Conservation (phyloP, 2,888 invertebrate species). For the Blera fallax region DNA sequence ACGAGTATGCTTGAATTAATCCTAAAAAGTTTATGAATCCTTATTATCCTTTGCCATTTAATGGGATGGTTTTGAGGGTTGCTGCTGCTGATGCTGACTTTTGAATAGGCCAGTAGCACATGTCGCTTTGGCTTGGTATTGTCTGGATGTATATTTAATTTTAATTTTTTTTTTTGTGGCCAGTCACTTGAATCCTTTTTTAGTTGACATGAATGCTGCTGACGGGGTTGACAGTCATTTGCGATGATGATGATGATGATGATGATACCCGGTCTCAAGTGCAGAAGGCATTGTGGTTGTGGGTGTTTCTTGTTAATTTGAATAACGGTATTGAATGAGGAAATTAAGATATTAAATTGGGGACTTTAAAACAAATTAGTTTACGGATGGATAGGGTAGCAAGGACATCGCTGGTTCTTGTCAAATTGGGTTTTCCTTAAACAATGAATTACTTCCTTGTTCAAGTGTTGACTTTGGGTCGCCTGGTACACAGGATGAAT, state of each 20-base stretch:
- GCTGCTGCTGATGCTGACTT: neutral
- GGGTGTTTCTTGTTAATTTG: too few species aligned
- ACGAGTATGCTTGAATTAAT: constrained; percentile 6
- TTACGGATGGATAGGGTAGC: too few species aligned
- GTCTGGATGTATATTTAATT: neutral
- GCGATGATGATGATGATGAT: neutral
- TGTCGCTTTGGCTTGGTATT: neutral
- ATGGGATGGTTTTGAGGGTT: neutral
- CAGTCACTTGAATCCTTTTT: neutral
- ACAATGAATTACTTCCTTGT: too few species aligned
- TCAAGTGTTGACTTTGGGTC: too few species aligned
- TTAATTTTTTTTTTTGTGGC: neutral
- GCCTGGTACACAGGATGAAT: too few species aligned
- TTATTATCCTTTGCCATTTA: neutral
- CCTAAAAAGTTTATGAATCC: neutral
- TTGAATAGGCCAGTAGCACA: neutral
- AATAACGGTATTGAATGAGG: too few species aligned
- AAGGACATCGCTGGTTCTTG: too few species aligned
- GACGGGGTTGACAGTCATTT: neutral
- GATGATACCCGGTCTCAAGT: neutral
- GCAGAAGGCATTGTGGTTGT: neutral
- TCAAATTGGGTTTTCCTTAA: too few species aligned
- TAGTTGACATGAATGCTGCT: neutral
- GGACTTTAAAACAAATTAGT: too few species aligned
- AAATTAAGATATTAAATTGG: too few species aligned